These are phyloP conservation scores for Anaspis maculata DNA, from an alignment of 2,888 invertebrate genomes.

Conservation along the genomic window DNA sequence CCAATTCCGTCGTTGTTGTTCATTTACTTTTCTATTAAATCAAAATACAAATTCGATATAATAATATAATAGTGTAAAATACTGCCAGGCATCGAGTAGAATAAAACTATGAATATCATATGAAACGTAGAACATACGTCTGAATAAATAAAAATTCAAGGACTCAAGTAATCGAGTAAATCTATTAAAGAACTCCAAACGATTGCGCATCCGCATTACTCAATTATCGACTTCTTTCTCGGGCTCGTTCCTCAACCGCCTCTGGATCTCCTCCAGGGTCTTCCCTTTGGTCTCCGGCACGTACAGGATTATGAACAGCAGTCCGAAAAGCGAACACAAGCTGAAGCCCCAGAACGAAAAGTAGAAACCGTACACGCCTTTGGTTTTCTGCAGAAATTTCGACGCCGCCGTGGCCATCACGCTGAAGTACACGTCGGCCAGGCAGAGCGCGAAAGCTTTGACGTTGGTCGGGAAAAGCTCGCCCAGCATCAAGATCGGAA, in stretches of 20 bases:
- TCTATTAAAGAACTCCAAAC: too few species aligned
- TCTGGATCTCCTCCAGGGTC: conserved; percentile 39
- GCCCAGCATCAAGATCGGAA: conserved; percentile 44
- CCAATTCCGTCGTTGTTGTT: too few species aligned
- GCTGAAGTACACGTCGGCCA: conserved; percentile 46
- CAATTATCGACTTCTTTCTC: conserved; percentile 2
- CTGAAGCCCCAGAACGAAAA: conserved; percentile 38
- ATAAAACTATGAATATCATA: too few species aligned
- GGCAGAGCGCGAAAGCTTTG: conserved; percentile 48
- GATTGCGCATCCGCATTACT: too few species aligned
- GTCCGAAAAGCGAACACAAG: conserved; percentile 29
- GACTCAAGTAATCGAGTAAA: too few species aligned
- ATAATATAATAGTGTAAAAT: too few species aligned
- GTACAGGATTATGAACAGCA: conserved; percentile 31
- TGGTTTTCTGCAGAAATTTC: conserved; percentile 35
- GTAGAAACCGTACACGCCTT: conserved; percentile 31
- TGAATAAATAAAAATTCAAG: too few species aligned
- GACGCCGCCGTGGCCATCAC: conserved; percentile 42
- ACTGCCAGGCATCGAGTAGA: too few species aligned
- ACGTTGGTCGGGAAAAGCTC: conserved; percentile 48
- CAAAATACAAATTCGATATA: too few species aligned
- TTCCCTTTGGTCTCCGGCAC: conserved; percentile 43
- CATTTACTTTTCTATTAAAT: too few species aligned
- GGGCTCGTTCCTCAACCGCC: neutral
- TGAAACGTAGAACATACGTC: too few species aligned